Base-by-base conservation (phyloP, 92 coral and sea anemone genomes). In the Epizoanthus stellaris region DNA sequence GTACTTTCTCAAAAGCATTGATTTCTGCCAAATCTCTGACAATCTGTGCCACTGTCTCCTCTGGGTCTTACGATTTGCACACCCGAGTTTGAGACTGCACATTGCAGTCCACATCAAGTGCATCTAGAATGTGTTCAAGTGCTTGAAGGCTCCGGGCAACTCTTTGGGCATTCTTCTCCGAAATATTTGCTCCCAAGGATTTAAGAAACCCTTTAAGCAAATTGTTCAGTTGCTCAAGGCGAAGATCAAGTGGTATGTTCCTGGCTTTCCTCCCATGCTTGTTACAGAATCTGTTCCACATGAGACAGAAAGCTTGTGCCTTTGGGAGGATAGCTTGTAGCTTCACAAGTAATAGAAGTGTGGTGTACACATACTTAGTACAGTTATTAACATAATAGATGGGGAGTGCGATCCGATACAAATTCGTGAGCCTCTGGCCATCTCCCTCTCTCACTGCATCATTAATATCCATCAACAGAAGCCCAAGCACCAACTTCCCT, bases 401-500 rank as follows among this genome's bases (percentile, higher is more conserved):
- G 25, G 84, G 90, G 16, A 81, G 90, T 42, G 82, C 90, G 14
- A 87, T 72, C 63, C 77, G 67, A 76, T 87, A 87, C 56, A 87
- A 64, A 71, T 73, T 69, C 62, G 81, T 80, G 5, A 87, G 63
- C 64, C 90, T 81, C n/a, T 82, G 69, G 53, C 90, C 90, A 87
- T 87, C 90, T 80, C 90, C 90, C 67, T 87, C 81, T 70, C 72
- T 87, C 14, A 87, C 82, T 17, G 89, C 85, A 57, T 86, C 89
- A 36, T 76, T 77, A n/a, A 86, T 47, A 30, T 86, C 85, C 66
- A 87, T 25, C 71, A 87, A 4, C 5, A 87, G 59, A 19, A 87
- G 67, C 72, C 91, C 91, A 82, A 81, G 57, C 38, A 84, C 82
- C 39, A 87, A 62, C 59, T 87, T 87, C n/a, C 87, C 87, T 73